These are phyloP conservation scores for Halichondria panicea DNA, from an alignment of 37 sponge, comb jelly and placozoan species.

Conservation along the genomic window DNA sequence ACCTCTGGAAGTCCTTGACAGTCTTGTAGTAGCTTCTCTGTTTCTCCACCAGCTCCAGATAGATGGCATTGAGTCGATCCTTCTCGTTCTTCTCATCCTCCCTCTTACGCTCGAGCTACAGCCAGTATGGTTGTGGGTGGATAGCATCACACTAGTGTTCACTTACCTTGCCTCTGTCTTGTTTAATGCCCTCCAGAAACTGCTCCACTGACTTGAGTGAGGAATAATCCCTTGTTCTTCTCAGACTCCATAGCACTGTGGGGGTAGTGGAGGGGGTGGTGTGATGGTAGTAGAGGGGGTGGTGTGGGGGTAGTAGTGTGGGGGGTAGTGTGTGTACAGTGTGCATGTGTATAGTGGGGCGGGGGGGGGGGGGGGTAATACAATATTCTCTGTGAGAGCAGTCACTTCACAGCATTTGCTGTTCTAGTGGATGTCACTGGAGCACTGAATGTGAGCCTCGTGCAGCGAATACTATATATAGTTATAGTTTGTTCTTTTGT, in stretches of 20 bases:
- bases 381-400: too few relatives aligned
- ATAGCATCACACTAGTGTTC: too few relatives aligned
- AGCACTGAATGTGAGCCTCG: too few relatives aligned
- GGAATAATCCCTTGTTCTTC: constrained; percentile 79
- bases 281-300: too few relatives aligned
- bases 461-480: too few relatives aligned
- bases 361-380: not conserved
- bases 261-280: not conserved
- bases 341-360: too few relatives aligned
- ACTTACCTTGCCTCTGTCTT: constrained; percentile 78
- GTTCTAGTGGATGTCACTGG: too few relatives aligned
- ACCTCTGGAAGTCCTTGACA: constrained; percentile 91
- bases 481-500: too few relatives aligned
- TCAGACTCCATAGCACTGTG: constrained; percentile 76
- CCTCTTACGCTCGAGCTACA: constrained; percentile 61
- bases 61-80: constrained; percentile 72
- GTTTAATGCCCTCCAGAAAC: constrained; percentile 78
- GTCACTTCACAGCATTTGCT: too few relatives aligned
- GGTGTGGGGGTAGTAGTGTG: not conserved
- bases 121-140: too few relatives aligned
- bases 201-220: constrained; percentile 87
- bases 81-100: constrained; percentile 73
- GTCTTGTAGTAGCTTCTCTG: constrained; percentile 86
- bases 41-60: constrained; percentile 86
- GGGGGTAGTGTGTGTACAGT: not conserved